Evolutionary conservation across 2,888 invertebrate genomes (phyloP).

Genomic region (Drosophila infuscata): DNA sequence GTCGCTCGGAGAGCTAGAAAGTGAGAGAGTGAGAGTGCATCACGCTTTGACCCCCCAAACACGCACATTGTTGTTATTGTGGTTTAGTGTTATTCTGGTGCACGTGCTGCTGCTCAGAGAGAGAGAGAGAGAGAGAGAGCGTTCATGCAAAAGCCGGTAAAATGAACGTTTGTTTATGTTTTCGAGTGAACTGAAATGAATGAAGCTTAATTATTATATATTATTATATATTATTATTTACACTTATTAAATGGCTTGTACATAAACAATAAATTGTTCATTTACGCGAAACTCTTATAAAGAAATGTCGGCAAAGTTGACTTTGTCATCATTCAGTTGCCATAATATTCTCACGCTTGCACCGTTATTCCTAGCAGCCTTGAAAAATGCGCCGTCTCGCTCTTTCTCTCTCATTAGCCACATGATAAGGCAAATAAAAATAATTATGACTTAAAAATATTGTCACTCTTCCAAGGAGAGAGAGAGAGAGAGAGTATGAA

Average conservation of each 20-base stretch:
- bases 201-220: conserved; percentile 13
- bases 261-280: not conserved
- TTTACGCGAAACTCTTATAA: not conserved
- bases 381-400: conserved; percentile 22
- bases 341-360: conserved; percentile 16
- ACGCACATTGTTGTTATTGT: conserved; percentile 10
- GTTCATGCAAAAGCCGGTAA: conserved; percentile 69
- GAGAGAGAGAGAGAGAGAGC: not conserved
- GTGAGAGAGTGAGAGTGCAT: conserved; percentile 24
- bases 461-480: conserved; percentile 15
- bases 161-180: conserved; percentile 74
- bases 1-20: conserved; percentile 4
- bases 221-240: not conserved
- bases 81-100: conserved; percentile 21
- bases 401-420: conserved; percentile 49
- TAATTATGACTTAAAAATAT: conserved; percentile 46
- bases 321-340: conserved; percentile 1
- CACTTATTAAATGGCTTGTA: no score
- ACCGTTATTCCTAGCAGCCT: conserved; percentile 65
- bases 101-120: conserved; percentile 54
- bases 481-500: conserved; percentile 1
- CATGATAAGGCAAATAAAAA: conserved; percentile 58
- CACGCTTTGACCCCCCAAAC: conserved; percentile 49
- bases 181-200: conserved; percentile 8
- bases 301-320: conserved; percentile 5